Conservation (phyloP, 2,888 invertebrate genomes). For the Scaptomyza cyrtandrae region DNA sequence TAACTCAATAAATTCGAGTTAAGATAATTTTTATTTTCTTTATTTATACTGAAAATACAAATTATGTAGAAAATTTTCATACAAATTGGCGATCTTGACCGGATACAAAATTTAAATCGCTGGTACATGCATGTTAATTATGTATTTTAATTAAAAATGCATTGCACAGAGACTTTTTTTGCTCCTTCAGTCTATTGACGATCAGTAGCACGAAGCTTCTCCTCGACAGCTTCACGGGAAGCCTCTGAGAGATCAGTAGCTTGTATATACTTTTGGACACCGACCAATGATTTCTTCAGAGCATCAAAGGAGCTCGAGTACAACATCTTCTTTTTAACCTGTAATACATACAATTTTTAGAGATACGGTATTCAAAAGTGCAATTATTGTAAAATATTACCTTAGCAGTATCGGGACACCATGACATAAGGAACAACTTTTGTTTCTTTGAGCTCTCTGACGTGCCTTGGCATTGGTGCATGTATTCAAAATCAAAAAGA, state of each 20-base stretch:
- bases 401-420: slow-evolving; percentile 99
- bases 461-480: slow-evolving; percentile 98
- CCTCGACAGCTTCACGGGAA: slow-evolving; percentile 96
- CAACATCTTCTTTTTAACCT: slow-evolving; percentile 93
- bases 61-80: slow-evolving; percentile 80
- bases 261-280: slow-evolving; percentile 98
- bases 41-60: slow-evolving; percentile 82
- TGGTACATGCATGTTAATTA: slow-evolving; percentile 62
- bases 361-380: neutral
- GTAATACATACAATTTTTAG: slow-evolving; percentile 16
- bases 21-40: slow-evolving; percentile 69
- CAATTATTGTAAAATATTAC: slow-evolving; percentile 81
- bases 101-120: slow-evolving; percentile 64
- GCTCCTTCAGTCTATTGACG: slow-evolving; percentile 88
- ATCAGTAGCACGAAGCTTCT: slow-evolving; percentile 96
- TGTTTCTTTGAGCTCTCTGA: slow-evolving; percentile 99
- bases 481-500: slow-evolving; percentile 98
- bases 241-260: slow-evolving; percentile 98
- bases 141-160: slow-evolving; percentile 69
- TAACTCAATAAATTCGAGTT: neutral
- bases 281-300: slow-evolving; percentile 97
- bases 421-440: slow-evolving; percentile 98
- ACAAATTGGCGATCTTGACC: slow-evolving; percentile 78
- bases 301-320: slow-evolving; percentile 98
- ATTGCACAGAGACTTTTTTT: slow-evolving; percentile 61